Evolutionary conservation across 2,797 vertebrate genomes (phyloP).

Genomic region (Furcifer pardalis): DNA sequence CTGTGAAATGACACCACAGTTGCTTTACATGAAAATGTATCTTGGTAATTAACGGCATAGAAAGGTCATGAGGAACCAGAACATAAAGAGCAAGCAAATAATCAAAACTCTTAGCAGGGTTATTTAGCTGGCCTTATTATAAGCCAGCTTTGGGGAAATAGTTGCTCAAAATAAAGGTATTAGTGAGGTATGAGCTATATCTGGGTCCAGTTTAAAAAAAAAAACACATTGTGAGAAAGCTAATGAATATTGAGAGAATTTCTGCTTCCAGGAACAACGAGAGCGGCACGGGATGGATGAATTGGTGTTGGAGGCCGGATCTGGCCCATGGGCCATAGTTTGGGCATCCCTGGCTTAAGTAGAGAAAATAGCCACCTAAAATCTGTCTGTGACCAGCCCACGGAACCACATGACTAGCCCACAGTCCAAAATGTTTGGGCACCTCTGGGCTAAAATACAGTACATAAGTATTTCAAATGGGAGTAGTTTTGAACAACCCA

Average conservation of each 20-base stretch:
- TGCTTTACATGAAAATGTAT: constrained; percentile 7
- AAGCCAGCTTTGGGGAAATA: constrained; percentile 36
- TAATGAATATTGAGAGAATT: constrained; percentile 54
- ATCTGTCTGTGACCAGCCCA: too few species aligned
- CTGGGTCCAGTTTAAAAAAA: constrained; percentile 34
- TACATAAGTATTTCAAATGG: neutral
- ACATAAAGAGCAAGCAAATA: constrained; percentile 44
- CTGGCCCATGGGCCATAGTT: too few species aligned
- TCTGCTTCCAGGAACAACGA: too few species aligned
- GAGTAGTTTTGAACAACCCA: constrained; percentile 22
- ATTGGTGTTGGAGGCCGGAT: too few species aligned
- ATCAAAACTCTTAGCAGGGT: constrained; percentile 40
- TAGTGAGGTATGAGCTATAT: constrained; percentile 52
- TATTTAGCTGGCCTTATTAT: neutral
- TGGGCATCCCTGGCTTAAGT: too few species aligned
- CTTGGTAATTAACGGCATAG: constrained; percentile 42
- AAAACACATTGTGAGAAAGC: constrained; percentile 20
- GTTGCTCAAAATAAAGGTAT: constrained; percentile 33
- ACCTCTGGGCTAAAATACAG: constrained; percentile 17
- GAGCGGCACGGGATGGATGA: too few species aligned
- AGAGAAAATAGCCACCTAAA: too few species aligned
- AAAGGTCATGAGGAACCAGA: constrained; percentile 28
- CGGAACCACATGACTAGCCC: too few species aligned
- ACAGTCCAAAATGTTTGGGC: too few species aligned
- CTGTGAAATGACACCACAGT: neutral